phyloP scores from a whole-genome alignment of 2,888 invertebrate genomes.

The Scaptomyza cyrtandrae region DNA sequence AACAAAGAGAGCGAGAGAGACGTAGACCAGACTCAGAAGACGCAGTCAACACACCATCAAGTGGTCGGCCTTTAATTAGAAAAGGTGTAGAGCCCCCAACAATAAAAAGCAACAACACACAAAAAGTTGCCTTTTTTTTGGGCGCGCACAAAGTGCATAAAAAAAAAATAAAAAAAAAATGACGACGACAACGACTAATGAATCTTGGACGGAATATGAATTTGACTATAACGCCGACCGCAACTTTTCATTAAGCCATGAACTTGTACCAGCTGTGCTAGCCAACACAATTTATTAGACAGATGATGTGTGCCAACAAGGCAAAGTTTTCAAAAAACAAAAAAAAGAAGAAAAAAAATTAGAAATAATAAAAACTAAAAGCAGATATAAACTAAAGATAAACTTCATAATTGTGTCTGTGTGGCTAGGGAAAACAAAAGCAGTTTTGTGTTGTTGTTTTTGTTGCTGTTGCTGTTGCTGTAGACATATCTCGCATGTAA shows the following conservation, averaged over 20 bases:
- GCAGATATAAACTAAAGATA: conserved; percentile 71
- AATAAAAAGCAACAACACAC: conserved; percentile 27
- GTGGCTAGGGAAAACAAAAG: conserved; percentile 63
- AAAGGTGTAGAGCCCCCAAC: conserved; percentile 58
- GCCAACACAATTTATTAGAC: conserved; percentile 69
- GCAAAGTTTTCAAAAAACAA: conserved; percentile 50
- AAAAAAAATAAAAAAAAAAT: too few species aligned
- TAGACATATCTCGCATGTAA: conserved; percentile 73
- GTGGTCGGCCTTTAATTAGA: conserved; percentile 71
- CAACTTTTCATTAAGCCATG: conserved; percentile 15
- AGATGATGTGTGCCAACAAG: conserved; percentile 70
- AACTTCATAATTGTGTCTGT: conserved; percentile 75
- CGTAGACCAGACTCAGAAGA: conserved; percentile 15
- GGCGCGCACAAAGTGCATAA: conserved; percentile 44
- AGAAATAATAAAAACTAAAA: conserved; percentile 34
- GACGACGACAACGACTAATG: conserved; percentile 57
- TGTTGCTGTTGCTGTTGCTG: conserved; percentile 27
- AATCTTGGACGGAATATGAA: conserved; percentile 43
- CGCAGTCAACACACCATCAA: conserved; percentile 46
- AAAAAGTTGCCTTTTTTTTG: conserved; percentile 35
- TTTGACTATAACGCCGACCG: conserved; percentile 5
- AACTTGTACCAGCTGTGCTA: conserved; percentile 28
- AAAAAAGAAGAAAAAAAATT: conserved; percentile 17
- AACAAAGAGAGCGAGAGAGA: conserved; percentile 20
- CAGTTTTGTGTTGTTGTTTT: conserved; percentile 33